These are phyloP conservation scores for Trissoscelio sp. DNA, from an alignment of 2,888 invertebrate genomes.

Conservation along the genomic window DNA sequence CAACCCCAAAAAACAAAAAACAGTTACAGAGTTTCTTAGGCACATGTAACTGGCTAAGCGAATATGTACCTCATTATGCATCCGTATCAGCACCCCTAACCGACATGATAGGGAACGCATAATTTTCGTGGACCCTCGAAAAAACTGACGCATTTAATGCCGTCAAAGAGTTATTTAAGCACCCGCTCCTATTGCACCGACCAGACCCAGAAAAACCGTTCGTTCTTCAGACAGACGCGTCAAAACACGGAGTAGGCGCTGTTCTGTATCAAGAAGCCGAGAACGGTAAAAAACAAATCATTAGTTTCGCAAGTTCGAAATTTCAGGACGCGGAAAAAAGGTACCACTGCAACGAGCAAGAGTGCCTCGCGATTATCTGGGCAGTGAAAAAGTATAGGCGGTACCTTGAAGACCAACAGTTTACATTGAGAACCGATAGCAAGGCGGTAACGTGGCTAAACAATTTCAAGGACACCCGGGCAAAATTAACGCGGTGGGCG, in stretches of 20 bases:
- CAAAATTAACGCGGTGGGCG: too few relatives aligned
- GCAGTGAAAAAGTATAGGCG: too few relatives aligned
- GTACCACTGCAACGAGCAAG: too few relatives aligned
- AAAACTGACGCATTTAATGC: neutral
- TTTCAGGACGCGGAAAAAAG: slow-evolving; percentile 17
- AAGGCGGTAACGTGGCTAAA: too few relatives aligned
- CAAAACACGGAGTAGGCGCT: neutral
- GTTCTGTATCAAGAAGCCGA: slow-evolving; percentile 2
- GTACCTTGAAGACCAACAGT: too few relatives aligned
- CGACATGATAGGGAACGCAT: neutral
- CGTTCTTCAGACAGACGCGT: slow-evolving; percentile 7
- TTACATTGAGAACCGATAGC: too few relatives aligned
- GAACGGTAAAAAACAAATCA: neutral
- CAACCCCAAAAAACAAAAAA: neutral
- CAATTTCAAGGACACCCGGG: too few relatives aligned
- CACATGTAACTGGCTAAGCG: neutral
- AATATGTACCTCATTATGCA: neutral
- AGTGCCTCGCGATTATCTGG: too few relatives aligned
- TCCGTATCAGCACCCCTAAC: neutral
- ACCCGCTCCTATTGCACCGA: neutral
- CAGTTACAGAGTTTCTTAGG: neutral
- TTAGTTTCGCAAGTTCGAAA: slow-evolving; percentile 23
- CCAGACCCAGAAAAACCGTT: neutral
- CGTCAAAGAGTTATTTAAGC: neutral
- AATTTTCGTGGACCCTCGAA: neutral